Evolutionary conservation across 2,113 vertebrate species (phyloP).

Genomic region (Microcebus murinus): DNA sequence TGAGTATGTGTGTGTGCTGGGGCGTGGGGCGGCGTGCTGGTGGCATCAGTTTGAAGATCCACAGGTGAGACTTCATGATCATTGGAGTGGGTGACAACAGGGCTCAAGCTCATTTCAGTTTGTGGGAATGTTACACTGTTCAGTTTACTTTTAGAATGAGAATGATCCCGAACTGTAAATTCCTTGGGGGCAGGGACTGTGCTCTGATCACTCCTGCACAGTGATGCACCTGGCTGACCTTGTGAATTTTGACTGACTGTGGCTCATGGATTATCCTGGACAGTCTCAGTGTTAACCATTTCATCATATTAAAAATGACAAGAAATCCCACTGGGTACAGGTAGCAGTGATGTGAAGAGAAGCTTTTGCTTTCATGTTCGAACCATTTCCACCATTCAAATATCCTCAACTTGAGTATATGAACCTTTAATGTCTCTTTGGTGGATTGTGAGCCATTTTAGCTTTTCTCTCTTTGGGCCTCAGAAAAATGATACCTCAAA

Average conservation of each 20-base stretch:
- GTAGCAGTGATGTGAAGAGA: neutral
- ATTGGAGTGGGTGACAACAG: neutral
- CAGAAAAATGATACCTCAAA: neutral
- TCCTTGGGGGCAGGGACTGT: neutral
- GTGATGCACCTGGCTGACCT: neutral
- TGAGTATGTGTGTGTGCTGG: neutral
- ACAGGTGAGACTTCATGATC: neutral
- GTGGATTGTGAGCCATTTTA: neutral
- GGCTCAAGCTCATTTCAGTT: neutral
- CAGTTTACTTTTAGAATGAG: neutral
- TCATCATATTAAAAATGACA: neutral
- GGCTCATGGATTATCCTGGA: neutral
- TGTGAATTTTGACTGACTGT: neutral
- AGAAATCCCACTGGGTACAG: neutral
- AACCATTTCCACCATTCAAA: neutral
- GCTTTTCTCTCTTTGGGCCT: neutral
- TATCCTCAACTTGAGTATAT: neutral
- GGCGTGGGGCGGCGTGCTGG: fast-evolving
- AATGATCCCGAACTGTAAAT: neutral
- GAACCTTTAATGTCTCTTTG: neutral
- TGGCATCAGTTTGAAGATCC: neutral
- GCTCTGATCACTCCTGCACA: neutral
- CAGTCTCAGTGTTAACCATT: neutral
- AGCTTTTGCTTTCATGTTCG: neutral
- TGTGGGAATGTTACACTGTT: neutral